These are phyloP conservation scores for Himantopus leucocephalus DNA, from an alignment of 2,113 vertebrate genomes.

Conservation along the genomic window DNA sequence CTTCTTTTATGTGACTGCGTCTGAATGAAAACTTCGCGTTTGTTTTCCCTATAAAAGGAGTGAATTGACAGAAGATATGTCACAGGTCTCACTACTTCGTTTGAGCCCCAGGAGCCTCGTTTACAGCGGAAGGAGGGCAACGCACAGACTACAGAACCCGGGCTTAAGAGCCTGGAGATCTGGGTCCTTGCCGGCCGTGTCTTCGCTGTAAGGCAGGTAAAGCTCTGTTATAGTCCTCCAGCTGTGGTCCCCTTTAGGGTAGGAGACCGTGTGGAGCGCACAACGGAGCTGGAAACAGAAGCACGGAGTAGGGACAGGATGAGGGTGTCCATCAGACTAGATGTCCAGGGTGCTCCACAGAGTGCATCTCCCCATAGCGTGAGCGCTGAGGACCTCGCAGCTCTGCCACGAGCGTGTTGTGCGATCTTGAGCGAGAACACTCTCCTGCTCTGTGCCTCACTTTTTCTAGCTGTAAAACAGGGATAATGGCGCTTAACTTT, in stretches of 20 bases:
- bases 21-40: background rate
- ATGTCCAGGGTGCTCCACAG: background rate
- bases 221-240: background rate
- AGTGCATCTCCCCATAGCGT: background rate
- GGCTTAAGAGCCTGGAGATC: background rate
- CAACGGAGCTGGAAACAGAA: background rate
- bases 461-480: background rate
- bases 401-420: background rate
- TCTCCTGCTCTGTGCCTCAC: background rate
- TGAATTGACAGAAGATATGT: background rate
- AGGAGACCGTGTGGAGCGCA: background rate
- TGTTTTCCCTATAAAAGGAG: background rate
- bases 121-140: background rate
- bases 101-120: background rate
- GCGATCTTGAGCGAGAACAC: background rate
- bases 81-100: background rate
- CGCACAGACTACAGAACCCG: background rate
- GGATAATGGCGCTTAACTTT: background rate
- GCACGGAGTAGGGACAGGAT: background rate
- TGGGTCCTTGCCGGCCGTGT: background rate
- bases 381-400: background rate
- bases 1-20: background rate
- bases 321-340: fast-evolving
- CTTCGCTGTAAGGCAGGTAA: background rate
- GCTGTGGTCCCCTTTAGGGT: background rate